Evolutionary conservation across 2,113 vertebrate species (phyloP), one percentile per base, ranked within the genome.

Genomic region (Lepus timidus): DNA sequence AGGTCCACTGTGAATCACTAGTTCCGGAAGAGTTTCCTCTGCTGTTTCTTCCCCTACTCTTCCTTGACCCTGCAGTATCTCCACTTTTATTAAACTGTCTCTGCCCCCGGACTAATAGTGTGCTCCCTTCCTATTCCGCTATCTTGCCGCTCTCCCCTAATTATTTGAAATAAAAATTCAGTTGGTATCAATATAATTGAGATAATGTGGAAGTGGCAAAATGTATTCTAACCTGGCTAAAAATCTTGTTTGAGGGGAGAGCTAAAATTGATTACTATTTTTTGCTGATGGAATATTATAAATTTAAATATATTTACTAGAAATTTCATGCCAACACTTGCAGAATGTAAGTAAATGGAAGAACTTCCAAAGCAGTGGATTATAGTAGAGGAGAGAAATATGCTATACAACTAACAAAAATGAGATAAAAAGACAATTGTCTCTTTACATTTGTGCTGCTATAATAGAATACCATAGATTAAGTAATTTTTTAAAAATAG

Each of bases 91-190:
- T n/a, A n/a, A n/a, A n/a, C n/a, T n/a, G n/a, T n/a, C n/a, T n/a
- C n/a, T n/a, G n/a, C n/a, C n/a, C n/a, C n/a, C n/a, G n/a, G n/a
- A n/a, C n/a, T n/a, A n/a, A n/a, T n/a, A n/a, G n/a, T n/a, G n/a
- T n/a, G n/a, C n/a, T n/a, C n/a, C n/a, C n/a, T n/a, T n/a, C n/a
- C n/a, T n/a, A n/a, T n/a, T n/a, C n/a, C n/a, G n/a, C n/a, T n/a
- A n/a, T n/a, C n/a, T n/a, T n/a, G n/a, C n/a, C n/a, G n/a, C n/a
- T n/a, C n/a, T n/a, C n/a, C n/a, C n/a, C n/a, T 27, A 86, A 62
- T 71, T 17, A 64, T 83, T 83, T 95, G 16, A 95, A 83, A 65
- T 90, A 78, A 89, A 85, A 73, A 51, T 78, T 86, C 36, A 87
- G 36, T 68, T 36, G 22, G 36, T 51, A 67, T 29, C 49, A 67